Base-by-base conservation (phyloP, 2,888 invertebrate genomes). In the Synergus laeviventris region DNA sequence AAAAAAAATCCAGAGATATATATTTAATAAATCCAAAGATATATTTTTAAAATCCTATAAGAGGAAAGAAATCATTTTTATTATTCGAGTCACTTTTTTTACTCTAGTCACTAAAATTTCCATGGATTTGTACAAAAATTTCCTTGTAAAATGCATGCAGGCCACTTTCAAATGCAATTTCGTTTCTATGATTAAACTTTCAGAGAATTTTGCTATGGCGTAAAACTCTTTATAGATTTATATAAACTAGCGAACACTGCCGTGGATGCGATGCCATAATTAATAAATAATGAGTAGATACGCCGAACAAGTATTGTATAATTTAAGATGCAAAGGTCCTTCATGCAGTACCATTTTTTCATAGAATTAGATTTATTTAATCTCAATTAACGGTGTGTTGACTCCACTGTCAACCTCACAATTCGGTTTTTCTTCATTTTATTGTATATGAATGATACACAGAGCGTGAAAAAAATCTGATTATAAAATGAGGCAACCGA, bases 121-220 rank as follows among this genome's bases (percentile, higher is more conserved):
- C 21, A 70, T 70, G 70, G 49, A 70, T 45, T 16, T 31, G 70
- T 49, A 45, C 49, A 70, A 49, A 31, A 36, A 70, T n/a, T 66
- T 66, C 24, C n/a, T 49, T 49, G n/a, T n/a, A 49, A 36, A 49
- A 70, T 24, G 49, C 84, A 87, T 84, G 90, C 90, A 90, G 90
- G 90, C 90, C 90, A 88, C 81, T 81, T 82, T 77, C 77, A 80
- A 86, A 87, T 90, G 90, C 90, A 90, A 90, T 90, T 87, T 78
- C 62, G 64, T 77, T 79, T 74, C 45, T 77, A 39, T 39, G 24
- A 31, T 31, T 36, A 38, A 59, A 54, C 24, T 70, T 49, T 66
- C 14, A 49, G 31, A 45, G 31, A 70, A 70, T 49, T 70, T 70
- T 11, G 24, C 24, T 45, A 24, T 49, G 31, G 31, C 31, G n/a